Evolutionary conservation across 2,113 vertebrate species (phyloP), one percentile per base, ranked within the genome.

Genomic region (Callorhinus ursinus): DNA sequence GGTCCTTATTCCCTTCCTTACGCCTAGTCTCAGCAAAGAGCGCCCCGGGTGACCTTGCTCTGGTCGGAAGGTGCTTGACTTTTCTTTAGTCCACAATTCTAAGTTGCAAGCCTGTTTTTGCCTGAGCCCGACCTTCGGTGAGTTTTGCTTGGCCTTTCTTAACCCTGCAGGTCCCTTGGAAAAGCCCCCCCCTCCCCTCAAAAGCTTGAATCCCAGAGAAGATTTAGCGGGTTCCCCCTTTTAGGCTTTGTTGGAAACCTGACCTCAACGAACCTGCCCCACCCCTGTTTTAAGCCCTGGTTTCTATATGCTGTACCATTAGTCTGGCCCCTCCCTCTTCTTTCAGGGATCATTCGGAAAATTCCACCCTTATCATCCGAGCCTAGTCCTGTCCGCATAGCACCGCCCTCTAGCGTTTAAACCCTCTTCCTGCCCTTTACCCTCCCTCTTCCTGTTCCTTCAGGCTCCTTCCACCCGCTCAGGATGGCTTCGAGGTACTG

Each of bases 401-500:
- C 19, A 24, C 57, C n/a, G 63, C 16, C 10, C 46, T n/a, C 7
- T 3, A 9, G 16, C 1, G 1, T 22, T 49, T 46, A 7, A 49
- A 3, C 2, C 2, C 26, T 33, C n/a, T 55, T 76, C 42, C 42
- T 61, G 1, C 53, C 36, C 4, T 57, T 69, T 39, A 86, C 65
- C 22, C 53, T 4, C 13, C 39, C 18, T 9, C 11, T 36, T 26
- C 59, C 15, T 79, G 15, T n/a, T 22, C 59, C 80, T 0, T 0
- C 98, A 98, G 98, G 94, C 65, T 98, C 31, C 89, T 98, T 39
- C 97, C 97, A 36, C 98, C 98, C 0, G 98, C 92, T 11, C 97
- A 97, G 63, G 93, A 98, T 96, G 98, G 98, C 42, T 99, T 98
- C 2, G 98, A 99, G 86, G 96, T 98, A 16, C 96, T 98, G 72